These are phyloP conservation scores for Protonibea diacanthus DNA, from an alignment of 2,797 vertebrate genomes.

Conservation along the genomic window DNA sequence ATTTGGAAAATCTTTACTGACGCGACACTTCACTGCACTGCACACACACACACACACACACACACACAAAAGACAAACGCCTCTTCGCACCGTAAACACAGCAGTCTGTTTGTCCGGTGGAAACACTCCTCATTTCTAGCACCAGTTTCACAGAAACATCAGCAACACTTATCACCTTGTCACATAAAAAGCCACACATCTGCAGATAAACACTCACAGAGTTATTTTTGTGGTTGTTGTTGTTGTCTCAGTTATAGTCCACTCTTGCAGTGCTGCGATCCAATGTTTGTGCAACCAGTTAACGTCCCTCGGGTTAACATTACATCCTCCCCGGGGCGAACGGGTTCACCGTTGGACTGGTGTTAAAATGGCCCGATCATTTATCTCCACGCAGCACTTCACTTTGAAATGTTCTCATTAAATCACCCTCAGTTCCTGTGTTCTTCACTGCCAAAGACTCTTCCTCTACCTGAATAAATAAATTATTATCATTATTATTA, in stretches of 20 bases:
- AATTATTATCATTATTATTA: slow-evolving; percentile 83
- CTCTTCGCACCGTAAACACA: slow-evolving; percentile 29
- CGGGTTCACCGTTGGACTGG: slow-evolving; percentile 20
- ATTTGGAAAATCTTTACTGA: slow-evolving; percentile 38
- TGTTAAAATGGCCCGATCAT: slow-evolving; percentile 17
- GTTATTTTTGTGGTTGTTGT: neutral
- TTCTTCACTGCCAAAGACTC: slow-evolving; percentile 86
- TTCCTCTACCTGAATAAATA: slow-evolving; percentile 82
- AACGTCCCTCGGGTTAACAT: neutral
- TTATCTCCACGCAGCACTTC: slow-evolving; percentile 54
- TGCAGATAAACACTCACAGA: slow-evolving; percentile 13
- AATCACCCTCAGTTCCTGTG: slow-evolving; percentile 56
- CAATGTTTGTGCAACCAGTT: slow-evolving; percentile 7
- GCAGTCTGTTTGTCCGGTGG: slow-evolving; percentile 23
- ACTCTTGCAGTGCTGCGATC: slow-evolving; percentile 28
- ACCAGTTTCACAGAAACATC: slow-evolving; percentile 16
- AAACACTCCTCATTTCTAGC: slow-evolving; percentile 22
- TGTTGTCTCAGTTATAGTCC: neutral
- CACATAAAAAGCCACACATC: slow-evolving; percentile 8
- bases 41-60: slow-evolving; percentile 3
- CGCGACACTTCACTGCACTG: slow-evolving; percentile 32
- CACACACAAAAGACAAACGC: slow-evolving; percentile 20
- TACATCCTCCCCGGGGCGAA: neutral
- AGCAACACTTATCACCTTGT: slow-evolving; percentile 24
- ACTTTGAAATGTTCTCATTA: slow-evolving; percentile 63